These are phyloP conservation scores for Mirounga angustirostris DNA, from an alignment of 2,113 vertebrate species.

Conservation along the genomic window DNA sequence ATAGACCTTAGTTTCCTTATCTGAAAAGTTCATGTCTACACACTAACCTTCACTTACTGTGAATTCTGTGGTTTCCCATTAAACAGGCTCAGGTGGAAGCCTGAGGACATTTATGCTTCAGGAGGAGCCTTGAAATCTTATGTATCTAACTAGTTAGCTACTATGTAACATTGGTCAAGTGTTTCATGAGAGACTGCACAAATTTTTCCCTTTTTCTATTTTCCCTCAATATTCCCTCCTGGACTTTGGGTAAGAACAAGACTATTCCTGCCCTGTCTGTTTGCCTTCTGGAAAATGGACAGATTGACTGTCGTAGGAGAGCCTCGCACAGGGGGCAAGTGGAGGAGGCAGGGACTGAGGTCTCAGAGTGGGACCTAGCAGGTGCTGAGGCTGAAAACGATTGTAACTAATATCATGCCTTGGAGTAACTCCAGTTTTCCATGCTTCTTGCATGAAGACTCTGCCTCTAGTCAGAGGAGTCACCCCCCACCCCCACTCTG, in stretches of 20 bases:
- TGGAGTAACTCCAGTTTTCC: no score
- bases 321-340: fast-evolving
- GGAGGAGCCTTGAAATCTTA: background rate
- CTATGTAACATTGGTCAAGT: background rate
- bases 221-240: background rate
- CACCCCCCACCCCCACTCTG: fast-evolving
- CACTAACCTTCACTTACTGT: fast-evolving
- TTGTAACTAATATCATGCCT: background rate
- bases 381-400: background rate
- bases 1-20: background rate
- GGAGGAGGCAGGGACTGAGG: background rate
- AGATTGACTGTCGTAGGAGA: background rate
- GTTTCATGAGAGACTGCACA: no score
- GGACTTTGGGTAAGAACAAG: background rate
- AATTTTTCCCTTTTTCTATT: background rate
- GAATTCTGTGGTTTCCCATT: background rate
- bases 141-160: background rate
- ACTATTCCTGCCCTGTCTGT: background rate
- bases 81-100: background rate
- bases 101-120: fast-evolving
- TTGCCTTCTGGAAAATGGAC: background rate
- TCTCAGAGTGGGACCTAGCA: background rate
- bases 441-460: background rate
- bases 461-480: background rate
- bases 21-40: background rate